These are phyloP conservation scores for Galleria mellonella DNA, from an alignment of 1,140 invertebrate genomes.

Conservation along the genomic window DNA sequence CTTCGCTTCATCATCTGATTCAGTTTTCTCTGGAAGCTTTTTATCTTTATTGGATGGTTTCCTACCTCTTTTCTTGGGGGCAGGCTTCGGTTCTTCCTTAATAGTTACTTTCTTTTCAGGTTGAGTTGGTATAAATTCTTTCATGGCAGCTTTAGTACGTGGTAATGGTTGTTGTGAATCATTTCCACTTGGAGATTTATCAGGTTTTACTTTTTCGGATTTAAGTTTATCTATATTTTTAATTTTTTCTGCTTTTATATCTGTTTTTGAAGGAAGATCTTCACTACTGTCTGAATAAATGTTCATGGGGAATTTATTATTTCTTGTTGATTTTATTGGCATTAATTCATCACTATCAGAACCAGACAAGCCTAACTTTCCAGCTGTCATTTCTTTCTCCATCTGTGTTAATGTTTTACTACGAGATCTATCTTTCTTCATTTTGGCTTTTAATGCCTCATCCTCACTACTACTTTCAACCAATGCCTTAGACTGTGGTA, in stretches of 20 bases:
- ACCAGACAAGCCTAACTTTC: slow-evolving; percentile 70
- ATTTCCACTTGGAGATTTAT: slow-evolving; percentile 74
- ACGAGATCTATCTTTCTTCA: slow-evolving; percentile 72
- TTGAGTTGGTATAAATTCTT: slow-evolving; percentile 79
- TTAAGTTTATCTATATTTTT: slow-evolving; percentile 60
- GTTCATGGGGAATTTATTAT: slow-evolving; percentile 75
- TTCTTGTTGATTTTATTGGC: slow-evolving; percentile 69
- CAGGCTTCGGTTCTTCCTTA: slow-evolving; percentile 54
- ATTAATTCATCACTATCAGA: slow-evolving; percentile 87
- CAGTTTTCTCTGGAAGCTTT: slow-evolving; percentile 47
- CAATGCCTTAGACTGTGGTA: slow-evolving; percentile 59
- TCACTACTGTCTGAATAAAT: slow-evolving; percentile 86
- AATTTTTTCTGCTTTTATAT: slow-evolving; percentile 39
- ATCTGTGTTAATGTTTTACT: slow-evolving; percentile 80
- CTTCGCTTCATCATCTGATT: slow-evolving; percentile 65
- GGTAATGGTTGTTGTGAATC: slow-evolving; percentile 81
- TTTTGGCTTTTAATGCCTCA: slow-evolving; percentile 61
- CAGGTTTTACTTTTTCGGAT: slow-evolving; percentile 39
- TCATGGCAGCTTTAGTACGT: slow-evolving; percentile 88
- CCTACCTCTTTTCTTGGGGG: slow-evolving; percentile 62
- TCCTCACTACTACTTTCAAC: slow-evolving; percentile 78
- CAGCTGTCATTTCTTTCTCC: slow-evolving; percentile 80
- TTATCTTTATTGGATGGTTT: slow-evolving; percentile 59
- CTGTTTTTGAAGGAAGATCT: slow-evolving; percentile 58
- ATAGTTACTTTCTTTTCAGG: slow-evolving; percentile 52